phyloP scores from a whole-genome alignment of 2,888 invertebrate species.

The Luffia ferchaultella region DNA sequence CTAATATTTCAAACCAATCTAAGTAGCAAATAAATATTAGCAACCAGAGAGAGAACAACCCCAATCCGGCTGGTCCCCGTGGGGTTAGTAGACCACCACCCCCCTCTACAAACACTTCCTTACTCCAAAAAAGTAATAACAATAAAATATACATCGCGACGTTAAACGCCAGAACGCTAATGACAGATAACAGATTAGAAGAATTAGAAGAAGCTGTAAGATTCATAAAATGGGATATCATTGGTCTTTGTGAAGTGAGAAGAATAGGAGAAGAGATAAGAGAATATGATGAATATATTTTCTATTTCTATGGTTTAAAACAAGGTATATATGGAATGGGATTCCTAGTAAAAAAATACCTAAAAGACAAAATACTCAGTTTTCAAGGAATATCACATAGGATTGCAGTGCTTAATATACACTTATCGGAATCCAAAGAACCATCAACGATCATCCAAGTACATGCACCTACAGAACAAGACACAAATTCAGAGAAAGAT shows the following conservation, averaged over 20 bases:
- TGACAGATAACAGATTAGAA: slow-evolving; percentile 6
- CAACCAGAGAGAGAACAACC: slow-evolving; percentile 13
- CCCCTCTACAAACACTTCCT: slow-evolving; percentile 5
- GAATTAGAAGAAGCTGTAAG: slow-evolving; percentile 14
- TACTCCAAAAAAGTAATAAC: slow-evolving; percentile 5
- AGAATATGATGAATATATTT: slow-evolving; percentile 13
- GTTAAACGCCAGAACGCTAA: slow-evolving; percentile 13
- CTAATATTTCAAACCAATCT: slow-evolving; percentile 4
- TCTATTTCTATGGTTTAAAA: slow-evolving; percentile 9
- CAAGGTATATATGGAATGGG: slow-evolving; percentile 11
- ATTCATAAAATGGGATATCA: slow-evolving; percentile 17
- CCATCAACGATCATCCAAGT: not conserved
- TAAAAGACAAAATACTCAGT: slow-evolving; percentile 10
- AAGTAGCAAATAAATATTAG: slow-evolving; percentile 9
- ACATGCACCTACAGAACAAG: not conserved
- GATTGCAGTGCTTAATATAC: slow-evolving; percentile 7
- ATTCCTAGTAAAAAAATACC: slow-evolving; percentile 12
- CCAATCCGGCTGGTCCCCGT: slow-evolving; percentile 18
- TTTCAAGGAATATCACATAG: slow-evolving; percentile 13
- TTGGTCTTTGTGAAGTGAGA: slow-evolving; percentile 17
- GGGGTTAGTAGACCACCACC: slow-evolving; percentile 14
- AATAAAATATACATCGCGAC: slow-evolving; percentile 9
- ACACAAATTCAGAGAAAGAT: not conserved
- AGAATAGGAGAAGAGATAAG: slow-evolving; percentile 13
- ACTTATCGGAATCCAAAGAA: not conserved